A percentile compares a stretch with the other conserved stretches of the same genome.
Conservation (phyloP, 2,888 invertebrate genomes). For the Buathra laborator region DNA sequence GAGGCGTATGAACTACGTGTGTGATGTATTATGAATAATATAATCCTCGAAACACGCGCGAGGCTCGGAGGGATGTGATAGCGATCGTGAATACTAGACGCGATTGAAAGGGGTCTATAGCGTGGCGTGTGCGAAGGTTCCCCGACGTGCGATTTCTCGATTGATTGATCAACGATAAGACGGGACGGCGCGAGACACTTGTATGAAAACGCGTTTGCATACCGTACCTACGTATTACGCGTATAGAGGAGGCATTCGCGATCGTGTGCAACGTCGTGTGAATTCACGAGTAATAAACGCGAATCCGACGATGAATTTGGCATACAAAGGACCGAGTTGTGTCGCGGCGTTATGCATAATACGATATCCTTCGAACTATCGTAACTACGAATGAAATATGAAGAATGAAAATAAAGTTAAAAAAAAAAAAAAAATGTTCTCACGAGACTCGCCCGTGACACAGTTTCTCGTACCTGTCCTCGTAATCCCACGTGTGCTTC, state of each 20-base stretch:
- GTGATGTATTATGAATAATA: conserved; percentile 32
- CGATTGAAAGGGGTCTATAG: conserved; percentile 41
- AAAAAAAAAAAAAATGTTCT: conserved; percentile 55
- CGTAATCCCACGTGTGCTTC: conserved; percentile 87
- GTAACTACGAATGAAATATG: conserved; percentile 18
- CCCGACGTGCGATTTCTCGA: conserved; percentile 46
- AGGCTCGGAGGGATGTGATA: conserved; percentile 14
- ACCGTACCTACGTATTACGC: conserved; percentile 10
- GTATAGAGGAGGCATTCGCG: conserved; percentile 39
- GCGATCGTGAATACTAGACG: conserved; percentile 47
- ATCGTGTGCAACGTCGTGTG: conserved; percentile 30
- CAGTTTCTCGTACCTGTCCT: conserved; percentile 86
- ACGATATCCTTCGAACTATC: conserved; percentile 3
- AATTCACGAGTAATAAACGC: conserved; percentile 27
- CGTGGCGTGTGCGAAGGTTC: conserved; percentile 19
- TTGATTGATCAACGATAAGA: conserved; percentile 54
- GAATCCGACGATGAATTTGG: conserved; percentile 5
- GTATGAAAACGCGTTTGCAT: conserved; percentile 41
- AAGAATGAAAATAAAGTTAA: not conserved
- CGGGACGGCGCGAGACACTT: conserved; percentile 38
- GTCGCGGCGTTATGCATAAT: not conserved
- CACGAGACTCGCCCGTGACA: conserved; percentile 64
- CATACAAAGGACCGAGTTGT: not conserved
- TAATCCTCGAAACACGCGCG: conserved; percentile 9
- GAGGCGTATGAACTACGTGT: conserved; percentile 21